Conservation (phyloP, 2,113 vertebrate species). For the Hippopotamus amphibius region DNA sequence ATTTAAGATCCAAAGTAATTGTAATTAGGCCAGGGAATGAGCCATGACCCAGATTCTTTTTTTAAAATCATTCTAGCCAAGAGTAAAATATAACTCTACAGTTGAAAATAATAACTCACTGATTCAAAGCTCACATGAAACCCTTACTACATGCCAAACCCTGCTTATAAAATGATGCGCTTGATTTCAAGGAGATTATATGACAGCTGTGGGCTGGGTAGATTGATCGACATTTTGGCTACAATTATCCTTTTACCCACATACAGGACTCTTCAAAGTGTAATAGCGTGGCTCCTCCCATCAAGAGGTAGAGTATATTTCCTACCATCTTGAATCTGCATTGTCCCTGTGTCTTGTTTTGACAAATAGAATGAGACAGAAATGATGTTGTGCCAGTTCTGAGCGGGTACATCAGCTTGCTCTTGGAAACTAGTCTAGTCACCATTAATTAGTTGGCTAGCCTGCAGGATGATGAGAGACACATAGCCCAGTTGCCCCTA, state of each 20-base stretch:
- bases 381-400: not conserved
- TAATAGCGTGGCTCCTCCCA: not conserved
- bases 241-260: not conserved
- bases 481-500: no score
- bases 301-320: not conserved
- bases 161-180: not conserved
- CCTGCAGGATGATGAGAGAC: not conserved
- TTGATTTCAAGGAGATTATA: not conserved
- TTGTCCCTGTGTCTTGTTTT: not conserved
- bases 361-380: not conserved
- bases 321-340: not conserved
- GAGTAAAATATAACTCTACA: conserved; percentile 18
- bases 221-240: not conserved
- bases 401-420: not conserved
- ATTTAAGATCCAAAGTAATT: conserved; percentile 21
- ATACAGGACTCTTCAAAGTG: not conserved
- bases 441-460: not conserved
- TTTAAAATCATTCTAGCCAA: not conserved
- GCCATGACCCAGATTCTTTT: not conserved
- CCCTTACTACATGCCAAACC: not conserved
- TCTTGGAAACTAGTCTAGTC: not conserved
- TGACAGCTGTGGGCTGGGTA: not conserved
- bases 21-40: not conserved
- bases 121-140: not conserved
- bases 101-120: not conserved